Base-by-base conservation (phyloP, 2,113 vertebrate genomes). In the Orientallactaga bullata region DNA sequence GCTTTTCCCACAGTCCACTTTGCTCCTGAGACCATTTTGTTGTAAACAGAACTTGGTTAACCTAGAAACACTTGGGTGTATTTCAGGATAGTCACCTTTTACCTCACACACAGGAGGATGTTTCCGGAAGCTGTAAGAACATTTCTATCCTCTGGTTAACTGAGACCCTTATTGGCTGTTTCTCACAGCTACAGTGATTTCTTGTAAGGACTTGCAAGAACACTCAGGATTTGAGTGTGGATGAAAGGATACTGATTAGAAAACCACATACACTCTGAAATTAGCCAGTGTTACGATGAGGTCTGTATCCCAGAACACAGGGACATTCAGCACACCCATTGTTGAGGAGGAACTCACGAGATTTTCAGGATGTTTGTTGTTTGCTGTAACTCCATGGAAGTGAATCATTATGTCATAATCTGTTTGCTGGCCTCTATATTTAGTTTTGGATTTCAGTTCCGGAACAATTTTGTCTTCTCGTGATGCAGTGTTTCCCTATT, bases 1-100 rank as follows among this genome's bases (percentile, higher is more conserved):
- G 85, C 91, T 94, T 97, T 94, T 30, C 84, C 88, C 74, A 9
- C 74, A 81, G 68, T 94, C 81, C 65, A 55, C 65, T 96, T 92
- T 87, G 20, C 11, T 85, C 35, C 80, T 65, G 30, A 90, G 5
- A 21, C 10, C 47, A 5, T 92, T 92, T 86, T 55, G 42, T 90
- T 35, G 68, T 72, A 78, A 82, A 85, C 3, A 83, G 51, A 39
- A 17, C 13, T 71, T 88, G 15, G 73, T 42, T 77, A 91, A 88
- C 58, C 7, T 47, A 66, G 39, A 92, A 92, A 47, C n/a, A 71
- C 73, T 85, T 39, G 12, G 55, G 55, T 71, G 35, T 79, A 66
- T 66, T 69, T 37, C 26, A 37, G 23, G 71, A 85, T 55, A 66
- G 84, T 73, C 61, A 26, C 10, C 65, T 87, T 15, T 91, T 20